Evolutionary conservation across 2,113 vertebrate genomes (phyloP).

Genomic region (Pitta sordida): DNA sequence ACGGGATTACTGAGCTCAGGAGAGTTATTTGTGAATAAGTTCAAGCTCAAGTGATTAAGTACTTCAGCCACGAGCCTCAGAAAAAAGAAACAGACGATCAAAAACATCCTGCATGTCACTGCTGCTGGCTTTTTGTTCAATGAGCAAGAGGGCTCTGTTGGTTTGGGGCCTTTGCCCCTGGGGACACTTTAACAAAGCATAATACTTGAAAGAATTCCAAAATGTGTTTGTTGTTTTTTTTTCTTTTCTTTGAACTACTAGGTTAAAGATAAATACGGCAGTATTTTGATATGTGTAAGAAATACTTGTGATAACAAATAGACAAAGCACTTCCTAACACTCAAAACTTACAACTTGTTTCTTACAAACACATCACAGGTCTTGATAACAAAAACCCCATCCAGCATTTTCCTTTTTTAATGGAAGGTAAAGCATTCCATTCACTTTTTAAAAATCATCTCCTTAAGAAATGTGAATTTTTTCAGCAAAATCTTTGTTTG

Average conservation of each 20-base stretch:
- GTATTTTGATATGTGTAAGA: not conserved
- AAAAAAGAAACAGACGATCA: not conserved
- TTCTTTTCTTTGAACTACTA: not conserved
- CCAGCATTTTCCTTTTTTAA: not conserved
- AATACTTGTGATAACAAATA: not conserved
- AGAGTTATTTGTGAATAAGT: not conserved
- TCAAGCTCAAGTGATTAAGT: not conserved
- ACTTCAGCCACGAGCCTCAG: not conserved
- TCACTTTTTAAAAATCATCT: not conserved
- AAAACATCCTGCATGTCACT: not conserved
- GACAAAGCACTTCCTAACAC: not conserved
- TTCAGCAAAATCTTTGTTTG: not conserved
- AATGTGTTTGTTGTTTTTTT: not conserved
- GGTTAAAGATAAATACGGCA: conserved; percentile 9
- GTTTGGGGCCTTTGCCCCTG: conserved; percentile 2
- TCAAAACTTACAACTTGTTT: not conserved
- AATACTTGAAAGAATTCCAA: not conserved
- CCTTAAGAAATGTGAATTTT: not conserved
- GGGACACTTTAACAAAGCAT: not conserved
- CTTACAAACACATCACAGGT: not conserved
- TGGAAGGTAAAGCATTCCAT: not conserved
- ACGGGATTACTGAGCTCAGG: not conserved
- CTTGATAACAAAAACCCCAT: not conserved
- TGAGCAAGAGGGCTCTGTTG: not conserved
- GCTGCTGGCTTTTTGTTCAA: not conserved